Percentiles rank a stretch among this genome's conserved stretches.
Conservation (phyloP, 2,888 invertebrate genomes). For the Acleris sparsana region DNA sequence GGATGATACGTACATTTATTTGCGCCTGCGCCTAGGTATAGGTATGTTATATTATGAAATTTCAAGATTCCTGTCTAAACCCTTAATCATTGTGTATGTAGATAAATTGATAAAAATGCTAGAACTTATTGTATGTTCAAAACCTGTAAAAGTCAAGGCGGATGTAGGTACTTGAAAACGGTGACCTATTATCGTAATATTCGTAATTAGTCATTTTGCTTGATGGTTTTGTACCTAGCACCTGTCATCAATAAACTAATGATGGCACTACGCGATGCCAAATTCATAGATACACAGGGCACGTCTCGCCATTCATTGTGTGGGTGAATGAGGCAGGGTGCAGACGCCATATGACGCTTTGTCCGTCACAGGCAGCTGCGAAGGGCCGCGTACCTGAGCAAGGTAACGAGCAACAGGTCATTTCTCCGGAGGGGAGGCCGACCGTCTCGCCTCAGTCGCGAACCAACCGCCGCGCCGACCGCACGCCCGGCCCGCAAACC, state of each 20-base stretch:
- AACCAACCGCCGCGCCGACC: constrained; percentile 52
- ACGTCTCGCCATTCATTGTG: constrained; percentile 67
- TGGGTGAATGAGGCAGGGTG: constrained; percentile 62
- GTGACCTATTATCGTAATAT: not conserved
- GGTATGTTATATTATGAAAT: too few species aligned
- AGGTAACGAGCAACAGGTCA: constrained; percentile 81
- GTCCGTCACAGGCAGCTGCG: constrained; percentile 73
- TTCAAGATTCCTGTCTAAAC: too few species aligned
- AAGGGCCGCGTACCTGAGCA: constrained; percentile 77
- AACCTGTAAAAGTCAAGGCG: not conserved
- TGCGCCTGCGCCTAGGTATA: too few species aligned
- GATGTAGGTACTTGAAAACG: not conserved
- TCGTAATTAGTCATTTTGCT: not conserved
- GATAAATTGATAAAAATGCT: too few species aligned
- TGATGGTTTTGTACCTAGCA: not conserved
- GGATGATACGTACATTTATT: too few species aligned
- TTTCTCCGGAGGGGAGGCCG: constrained; percentile 70
- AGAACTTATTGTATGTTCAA: too few species aligned
- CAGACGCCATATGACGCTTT: constrained; percentile 68
- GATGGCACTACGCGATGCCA: constrained; percentile 18
- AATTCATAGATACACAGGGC: constrained; percentile 57
- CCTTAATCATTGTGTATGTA: too few species aligned
- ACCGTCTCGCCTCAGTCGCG: constrained; percentile 57
- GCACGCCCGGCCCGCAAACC: constrained; percentile 45
- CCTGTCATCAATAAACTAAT: constrained; percentile 8